Percentiles rank a stretch among this genome's conserved stretches.
Conservation (phyloP, 2,113 vertebrate species). For the Oenanthe oenanthe region DNA sequence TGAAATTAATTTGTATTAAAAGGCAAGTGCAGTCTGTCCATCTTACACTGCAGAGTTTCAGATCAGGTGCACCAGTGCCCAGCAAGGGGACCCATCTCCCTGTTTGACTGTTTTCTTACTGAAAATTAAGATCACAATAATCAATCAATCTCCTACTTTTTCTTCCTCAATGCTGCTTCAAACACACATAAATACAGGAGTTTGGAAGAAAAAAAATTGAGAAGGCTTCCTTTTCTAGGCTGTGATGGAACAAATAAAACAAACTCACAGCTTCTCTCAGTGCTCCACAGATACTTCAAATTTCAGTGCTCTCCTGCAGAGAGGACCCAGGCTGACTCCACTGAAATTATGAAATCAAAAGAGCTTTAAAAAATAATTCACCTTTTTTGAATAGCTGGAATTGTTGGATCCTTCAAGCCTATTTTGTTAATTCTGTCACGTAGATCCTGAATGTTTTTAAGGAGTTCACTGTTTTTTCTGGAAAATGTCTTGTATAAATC, state of each 20-base stretch:
- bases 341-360: not conserved
- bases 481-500: conserved; percentile 70
- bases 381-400: conserved; percentile 90
- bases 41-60: not conserved
- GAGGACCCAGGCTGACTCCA: not conserved
- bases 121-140: not conserved
- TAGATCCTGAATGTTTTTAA: conserved; percentile 82
- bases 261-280: not conserved
- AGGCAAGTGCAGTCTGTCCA: not conserved
- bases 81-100: not conserved
- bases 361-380: conserved; percentile 27
- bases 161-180: not conserved
- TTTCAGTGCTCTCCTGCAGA: not conserved
- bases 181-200: not conserved
- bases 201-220: not conserved
- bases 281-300: not conserved
- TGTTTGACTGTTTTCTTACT: not conserved
- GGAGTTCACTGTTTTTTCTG: conserved; percentile 75
- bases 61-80: not conserved
- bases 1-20: not conserved
- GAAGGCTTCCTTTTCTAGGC: not conserved
- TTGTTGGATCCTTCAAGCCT: conserved; percentile 87
- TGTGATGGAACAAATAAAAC: not conserved
- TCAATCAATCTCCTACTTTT: not conserved
- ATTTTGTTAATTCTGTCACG: conserved; percentile 74